Conservation (phyloP, 2,797 vertebrate species). For the Monodelphis domestica region DNA sequence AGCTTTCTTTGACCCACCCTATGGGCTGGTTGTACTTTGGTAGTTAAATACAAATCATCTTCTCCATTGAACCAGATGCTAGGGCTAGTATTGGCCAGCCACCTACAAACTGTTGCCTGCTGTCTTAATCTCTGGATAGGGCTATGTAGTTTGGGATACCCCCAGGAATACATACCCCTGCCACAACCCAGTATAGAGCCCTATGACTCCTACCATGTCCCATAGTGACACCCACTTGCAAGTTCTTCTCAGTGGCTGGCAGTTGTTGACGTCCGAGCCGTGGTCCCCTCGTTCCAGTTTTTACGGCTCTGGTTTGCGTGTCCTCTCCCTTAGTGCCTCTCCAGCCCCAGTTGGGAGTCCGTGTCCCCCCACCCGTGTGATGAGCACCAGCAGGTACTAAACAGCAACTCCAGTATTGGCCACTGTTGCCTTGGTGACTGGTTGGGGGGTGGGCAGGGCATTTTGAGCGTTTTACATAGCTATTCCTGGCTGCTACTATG, state of each 20-base stretch:
- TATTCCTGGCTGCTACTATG: slow-evolving; percentile 5
- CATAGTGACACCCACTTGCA: slow-evolving; percentile 39
- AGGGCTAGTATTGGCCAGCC: slow-evolving; percentile 6
- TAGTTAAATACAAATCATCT: neutral
- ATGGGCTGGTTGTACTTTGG: neutral
- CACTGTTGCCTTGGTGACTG: slow-evolving; percentile 65
- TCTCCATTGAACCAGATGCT: slow-evolving; percentile 28
- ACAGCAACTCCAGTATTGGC: slow-evolving; percentile 70
- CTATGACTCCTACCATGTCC: slow-evolving; percentile 30
- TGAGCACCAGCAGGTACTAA: slow-evolving; percentile 77
- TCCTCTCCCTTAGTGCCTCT: slow-evolving; percentile 76
- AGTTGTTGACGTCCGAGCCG: slow-evolving; percentile 43
- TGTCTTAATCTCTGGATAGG: slow-evolving; percentile 29
- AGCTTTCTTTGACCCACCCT: neutral
- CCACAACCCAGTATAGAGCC: neutral
- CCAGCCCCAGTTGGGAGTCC: slow-evolving; percentile 76
- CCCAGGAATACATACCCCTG: neutral
- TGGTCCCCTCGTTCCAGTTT: slow-evolving; percentile 66
- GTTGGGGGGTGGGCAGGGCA: slow-evolving; percentile 66
- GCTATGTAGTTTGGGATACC: slow-evolving; percentile 33
- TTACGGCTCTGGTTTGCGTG: slow-evolving; percentile 75
- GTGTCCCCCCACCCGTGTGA: slow-evolving; percentile 76
- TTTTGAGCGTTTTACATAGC: slow-evolving; percentile 41
- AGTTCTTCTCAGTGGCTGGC: slow-evolving; percentile 69
- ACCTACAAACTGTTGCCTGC: slow-evolving; percentile 20